Conservation (phyloP, 92 coral and sea anemone species). For the Palythoa grandiflora region DNA sequence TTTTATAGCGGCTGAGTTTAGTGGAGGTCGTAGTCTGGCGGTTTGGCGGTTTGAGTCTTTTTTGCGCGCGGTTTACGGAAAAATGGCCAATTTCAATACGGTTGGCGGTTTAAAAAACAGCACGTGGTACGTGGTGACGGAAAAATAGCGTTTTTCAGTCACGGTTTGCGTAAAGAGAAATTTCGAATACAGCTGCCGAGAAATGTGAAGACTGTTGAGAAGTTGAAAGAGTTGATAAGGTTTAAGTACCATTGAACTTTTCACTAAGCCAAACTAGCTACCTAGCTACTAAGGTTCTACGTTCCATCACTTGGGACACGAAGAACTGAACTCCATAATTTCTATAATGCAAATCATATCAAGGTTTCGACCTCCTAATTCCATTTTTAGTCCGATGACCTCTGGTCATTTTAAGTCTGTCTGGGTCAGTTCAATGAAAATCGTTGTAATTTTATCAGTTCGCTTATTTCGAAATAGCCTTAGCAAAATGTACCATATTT, state of each 20-base stretch:
- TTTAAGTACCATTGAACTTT: not conserved
- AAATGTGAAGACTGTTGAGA: not conserved
- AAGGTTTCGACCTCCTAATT: constrained; percentile 5
- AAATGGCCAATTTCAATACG: too few relatives aligned
- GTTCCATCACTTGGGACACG: too few relatives aligned
- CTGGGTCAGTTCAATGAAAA: constrained; percentile 20
- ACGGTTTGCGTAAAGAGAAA: not conserved
- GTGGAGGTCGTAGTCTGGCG: too few relatives aligned
- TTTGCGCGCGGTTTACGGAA: too few relatives aligned
- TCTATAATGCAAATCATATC: not conserved
- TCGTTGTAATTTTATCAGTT: constrained; percentile 6
- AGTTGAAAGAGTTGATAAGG: not conserved
- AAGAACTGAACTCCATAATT: too few relatives aligned
- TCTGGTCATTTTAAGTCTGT: constrained; percentile 6
- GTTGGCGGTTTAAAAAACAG: too few relatives aligned
- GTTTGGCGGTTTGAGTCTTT: too few relatives aligned
- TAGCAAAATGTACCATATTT: constrained; percentile 7
- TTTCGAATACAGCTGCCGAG: constrained; percentile 12
- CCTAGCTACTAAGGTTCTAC: too few relatives aligned
- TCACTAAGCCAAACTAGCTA: too few relatives aligned
- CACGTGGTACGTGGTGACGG: too few relatives aligned
- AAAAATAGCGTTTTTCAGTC: too few relatives aligned
- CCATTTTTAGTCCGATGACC: not conserved
- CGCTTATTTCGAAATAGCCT: constrained; percentile 10
- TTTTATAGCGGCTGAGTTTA: too few relatives aligned